phyloP scores from a whole-genome alignment of 2,113 vertebrate species.

The Steatornis caripensis region DNA sequence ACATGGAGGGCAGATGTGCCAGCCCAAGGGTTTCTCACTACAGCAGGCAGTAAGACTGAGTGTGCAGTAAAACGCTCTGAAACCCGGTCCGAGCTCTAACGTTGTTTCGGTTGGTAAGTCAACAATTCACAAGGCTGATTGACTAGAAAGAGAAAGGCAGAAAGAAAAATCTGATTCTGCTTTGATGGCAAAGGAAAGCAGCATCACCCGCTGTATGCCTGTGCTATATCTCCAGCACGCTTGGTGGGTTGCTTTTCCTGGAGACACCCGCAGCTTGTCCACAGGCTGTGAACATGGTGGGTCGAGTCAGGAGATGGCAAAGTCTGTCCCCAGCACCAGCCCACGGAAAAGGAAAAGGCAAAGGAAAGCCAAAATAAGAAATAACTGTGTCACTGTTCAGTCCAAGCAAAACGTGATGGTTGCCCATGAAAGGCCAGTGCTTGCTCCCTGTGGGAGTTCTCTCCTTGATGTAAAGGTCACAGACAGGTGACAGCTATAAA shows the following conservation, averaged over 20 bases:
- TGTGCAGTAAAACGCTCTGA: neutral
- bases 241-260: neutral
- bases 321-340: neutral
- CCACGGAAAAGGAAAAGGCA: neutral
- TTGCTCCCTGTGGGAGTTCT: rapidly evolving
- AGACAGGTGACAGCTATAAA: neutral
- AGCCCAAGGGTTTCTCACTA: neutral
- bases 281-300: rapidly evolving
- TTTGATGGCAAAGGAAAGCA: neutral
- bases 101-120: neutral
- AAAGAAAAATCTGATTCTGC: neutral
- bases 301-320: neutral
- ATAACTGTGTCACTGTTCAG: neutral
- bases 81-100: neutral
- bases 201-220: neutral
- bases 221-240: neutral
- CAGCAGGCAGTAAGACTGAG: neutral
- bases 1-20: neutral
- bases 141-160: neutral
- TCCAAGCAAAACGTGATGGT: neutral
- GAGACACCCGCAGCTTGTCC: neutral
- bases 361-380: neutral
- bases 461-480: neutral
- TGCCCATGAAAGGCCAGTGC: neutral
- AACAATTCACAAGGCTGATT: rapidly evolving